phyloP scores from a whole-genome alignment of 2,888 invertebrate species.

The Penaeus monodon region DNA sequence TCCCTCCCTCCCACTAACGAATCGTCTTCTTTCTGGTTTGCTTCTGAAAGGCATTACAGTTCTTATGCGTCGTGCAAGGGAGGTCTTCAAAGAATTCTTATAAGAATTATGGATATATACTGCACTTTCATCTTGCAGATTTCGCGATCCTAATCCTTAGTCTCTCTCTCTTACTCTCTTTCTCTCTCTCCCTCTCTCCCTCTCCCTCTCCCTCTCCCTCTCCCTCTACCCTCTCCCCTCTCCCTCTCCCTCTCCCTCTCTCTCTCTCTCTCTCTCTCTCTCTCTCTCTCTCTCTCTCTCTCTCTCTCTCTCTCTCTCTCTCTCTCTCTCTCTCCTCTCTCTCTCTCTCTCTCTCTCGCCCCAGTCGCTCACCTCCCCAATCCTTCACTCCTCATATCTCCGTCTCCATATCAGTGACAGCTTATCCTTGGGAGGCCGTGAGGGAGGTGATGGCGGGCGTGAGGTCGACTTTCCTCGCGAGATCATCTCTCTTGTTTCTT shows the following conservation, averaged over 20 bases:
- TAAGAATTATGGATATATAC: too few species aligned
- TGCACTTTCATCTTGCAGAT: too few species aligned
- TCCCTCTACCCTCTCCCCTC: background rate
- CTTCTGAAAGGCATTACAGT: too few species aligned
- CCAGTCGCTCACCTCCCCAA: background rate
- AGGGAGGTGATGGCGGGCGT: too few species aligned
- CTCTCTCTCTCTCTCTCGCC: background rate
- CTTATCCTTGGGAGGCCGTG: background rate
- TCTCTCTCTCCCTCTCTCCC: background rate
- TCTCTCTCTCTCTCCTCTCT: background rate
- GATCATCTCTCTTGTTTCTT: too few species aligned
- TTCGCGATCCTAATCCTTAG: too few species aligned
- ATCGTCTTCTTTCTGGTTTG: too few species aligned
- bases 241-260: background rate
- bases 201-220: background rate
- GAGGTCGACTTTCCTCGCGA: too few species aligned
- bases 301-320: conserved; percentile 5
- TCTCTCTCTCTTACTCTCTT: background rate
- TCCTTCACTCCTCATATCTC: background rate
- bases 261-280: too few species aligned
- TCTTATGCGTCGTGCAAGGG: too few species aligned
- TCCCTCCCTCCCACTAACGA: background rate
- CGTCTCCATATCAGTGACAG: background rate
- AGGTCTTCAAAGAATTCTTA: too few species aligned
- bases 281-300: background rate